Percentiles rank a stretch among this genome's conserved stretches.
These are phyloP conservation scores for Globodera ellingtonae DNA, from an alignment of 1,140 invertebrate species.

Conservation along the genomic window DNA sequence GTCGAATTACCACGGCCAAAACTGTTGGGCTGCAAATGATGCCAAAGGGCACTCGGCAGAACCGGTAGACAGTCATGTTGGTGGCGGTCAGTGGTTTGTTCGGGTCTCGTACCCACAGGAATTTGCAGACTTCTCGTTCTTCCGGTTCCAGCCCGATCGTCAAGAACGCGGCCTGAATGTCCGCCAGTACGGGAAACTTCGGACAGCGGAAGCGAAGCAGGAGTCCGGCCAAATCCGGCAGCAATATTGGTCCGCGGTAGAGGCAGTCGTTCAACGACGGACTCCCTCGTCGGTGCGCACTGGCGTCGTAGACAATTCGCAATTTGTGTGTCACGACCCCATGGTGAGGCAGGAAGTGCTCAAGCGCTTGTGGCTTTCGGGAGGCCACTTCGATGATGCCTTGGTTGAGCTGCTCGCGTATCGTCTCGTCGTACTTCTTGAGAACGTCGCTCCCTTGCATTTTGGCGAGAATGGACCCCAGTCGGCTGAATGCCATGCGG, in stretches of 20 bases:
- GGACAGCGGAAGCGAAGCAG: conserved; percentile 33
- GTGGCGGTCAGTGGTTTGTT: conserved; percentile 14
- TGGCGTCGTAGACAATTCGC: conserved; percentile 66
- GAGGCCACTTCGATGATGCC: too few species aligned
- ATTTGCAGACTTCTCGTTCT: conserved; percentile 41
- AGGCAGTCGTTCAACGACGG: conserved; percentile 63
- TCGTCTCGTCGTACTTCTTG: conserved; percentile 23
- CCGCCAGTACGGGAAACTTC: not conserved
- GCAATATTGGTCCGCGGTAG: conserved; percentile 41
- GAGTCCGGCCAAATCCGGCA: conserved; percentile 41
- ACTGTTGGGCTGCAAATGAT: conserved; percentile 36
- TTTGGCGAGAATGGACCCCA: not conserved
- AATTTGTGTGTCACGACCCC: conserved; percentile 55
- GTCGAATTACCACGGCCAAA: conserved; percentile 30
- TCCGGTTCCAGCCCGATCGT: conserved; percentile 24
- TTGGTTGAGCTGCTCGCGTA: not conserved
- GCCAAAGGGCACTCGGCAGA: conserved; percentile 43
- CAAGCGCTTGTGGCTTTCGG: too few species aligned
- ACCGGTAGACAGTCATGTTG: conserved; percentile 31
- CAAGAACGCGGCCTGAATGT: conserved; percentile 52
- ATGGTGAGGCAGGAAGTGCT: too few species aligned
- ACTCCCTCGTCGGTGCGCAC: conserved; percentile 45
- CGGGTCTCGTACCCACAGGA: conserved; percentile 43
- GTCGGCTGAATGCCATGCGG: conserved; percentile 9
- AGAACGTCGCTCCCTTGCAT: conserved; percentile 17